phyloP scores from a whole-genome alignment of 92 coral and sea anemone species.

The Micromussa lordhowensis region DNA sequence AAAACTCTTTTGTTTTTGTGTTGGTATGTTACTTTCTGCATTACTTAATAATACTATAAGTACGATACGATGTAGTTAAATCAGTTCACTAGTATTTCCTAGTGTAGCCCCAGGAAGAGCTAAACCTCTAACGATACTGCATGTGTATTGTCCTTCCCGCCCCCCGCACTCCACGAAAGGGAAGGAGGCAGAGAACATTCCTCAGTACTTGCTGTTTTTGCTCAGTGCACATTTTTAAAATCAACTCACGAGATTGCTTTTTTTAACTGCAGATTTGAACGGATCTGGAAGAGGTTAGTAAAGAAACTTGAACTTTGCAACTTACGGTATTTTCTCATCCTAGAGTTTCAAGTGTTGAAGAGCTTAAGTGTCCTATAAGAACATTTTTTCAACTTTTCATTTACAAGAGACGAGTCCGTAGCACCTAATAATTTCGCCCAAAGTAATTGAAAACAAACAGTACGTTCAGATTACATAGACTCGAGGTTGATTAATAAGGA shows the following conservation, averaged over 20 bases:
- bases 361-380: not conserved
- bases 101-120: not conserved
- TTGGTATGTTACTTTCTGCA: not conserved
- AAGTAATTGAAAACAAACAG: not conserved
- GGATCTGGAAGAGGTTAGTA: not conserved
- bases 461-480: too few species aligned
- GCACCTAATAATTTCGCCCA: not conserved
- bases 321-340: too few species aligned
- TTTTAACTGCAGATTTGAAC: not conserved
- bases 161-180: not conserved
- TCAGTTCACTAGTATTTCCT: too few species aligned
- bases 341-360: not conserved
- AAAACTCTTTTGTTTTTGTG: too few species aligned
- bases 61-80: too few species aligned
- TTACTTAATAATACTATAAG: not conserved
- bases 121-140: too few species aligned
- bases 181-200: not conserved
- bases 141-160: not conserved
- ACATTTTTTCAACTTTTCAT: too few species aligned
- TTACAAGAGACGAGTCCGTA: not conserved
- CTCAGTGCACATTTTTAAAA: not conserved
- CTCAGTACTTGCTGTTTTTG: not conserved
- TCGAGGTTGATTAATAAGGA: too few species aligned
- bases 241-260: not conserved
- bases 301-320: not conserved